Evolutionary conservation across 2,888 invertebrate genomes (phyloP), one percentile per base, ranked within the genome.

Genomic region (Mimumesa dahlbomi): DNA sequence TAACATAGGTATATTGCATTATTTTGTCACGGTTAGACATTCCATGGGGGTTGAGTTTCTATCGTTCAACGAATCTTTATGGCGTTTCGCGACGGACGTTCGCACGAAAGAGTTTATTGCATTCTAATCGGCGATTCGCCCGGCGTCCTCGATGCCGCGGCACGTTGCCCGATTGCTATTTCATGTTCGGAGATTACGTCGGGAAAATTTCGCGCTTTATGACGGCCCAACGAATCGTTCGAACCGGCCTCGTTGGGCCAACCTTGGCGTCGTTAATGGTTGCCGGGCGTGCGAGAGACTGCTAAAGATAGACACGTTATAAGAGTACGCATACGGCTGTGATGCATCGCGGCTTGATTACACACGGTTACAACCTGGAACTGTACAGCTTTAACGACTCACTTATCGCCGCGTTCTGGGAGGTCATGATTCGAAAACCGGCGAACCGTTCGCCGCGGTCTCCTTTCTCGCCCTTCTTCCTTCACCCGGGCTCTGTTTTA

Each of bases 321-420:
- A 73, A 73, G 62, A 64, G 58, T 19, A 25, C 40, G 61, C 56
- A 45, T 45, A 67, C 53, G 43, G 42, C 34, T 25, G 40, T 58
- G 72, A 59, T 67, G 63, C 54, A 61, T 67, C 54, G 56, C 36
- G 48, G 52, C 43, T 65, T 59, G 67, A 77, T 77, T 71, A 62
- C 64, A 40, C 58, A 22, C 34, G 58, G 59, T 66, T 72, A 68
- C 59, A 77, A 61, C 72, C 68, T 43, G 58, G 46, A 58, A 68
- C 64, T 42, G 48, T 61, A 38, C 38, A 45, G 38, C 22, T 66
- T 82, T 83, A 81, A 82, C 75, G 80, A 82, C 77, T 83, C 77
- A 80, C 79, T 83, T 82, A 83, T 83, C 79, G 68, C 57, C 61
- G 43, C 63, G 58, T 79, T 79, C 71, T 76, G 77, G 71, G 77